Base-by-base conservation (phyloP, 2,113 vertebrate genomes). In the Probosciger aterrimus region DNA sequence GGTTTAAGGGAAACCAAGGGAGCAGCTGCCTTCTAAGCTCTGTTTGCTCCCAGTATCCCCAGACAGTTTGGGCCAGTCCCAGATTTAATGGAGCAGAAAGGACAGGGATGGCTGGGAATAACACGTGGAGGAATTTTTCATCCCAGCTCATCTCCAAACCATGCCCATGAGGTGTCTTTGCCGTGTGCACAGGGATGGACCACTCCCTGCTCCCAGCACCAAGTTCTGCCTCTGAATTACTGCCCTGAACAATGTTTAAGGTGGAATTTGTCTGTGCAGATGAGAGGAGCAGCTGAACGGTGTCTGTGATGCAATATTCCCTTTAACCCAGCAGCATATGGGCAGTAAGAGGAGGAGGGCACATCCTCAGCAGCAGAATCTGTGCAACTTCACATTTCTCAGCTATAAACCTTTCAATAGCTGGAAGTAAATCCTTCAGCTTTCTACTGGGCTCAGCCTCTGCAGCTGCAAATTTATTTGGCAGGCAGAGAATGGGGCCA, bases 351-450 rank as follows among this genome's bases (percentile, higher is more conserved):
- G 11, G 18, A 60, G 79, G 59, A 37, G 27, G 65, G 84, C 10
- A 18, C 64, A 39, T 73, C 88, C 94, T 94, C 93, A 92, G 63
- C 92, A 90, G 95, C 95, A 88, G 64, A 93, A 95, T 96, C 92
- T 75, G 89, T 92, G 86, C 83, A 92, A 81, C 96, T 88, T 68
- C 64, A 81, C 74, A 39, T 95, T 95, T 94, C 94, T 90, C 19
- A 12, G 93, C 96, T 79, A 92, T 97, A 98, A 98, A 97, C 88
- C 97, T 97, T 97, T 98, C 97, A 97, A 87, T 92, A 96, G 92
- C 84, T 97, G 92, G 84, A 93, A 93, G 95, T 98, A 97, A 97
- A 97, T 97, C 97, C 96, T 97, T 97, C 96, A 87, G 53, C 96
- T 96, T 95, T 94, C 91, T 96, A 70, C 83, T 90, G 31, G 92